Conservation (phyloP, 2,797 vertebrate species). For the Calcarius lapponicus region DNA sequence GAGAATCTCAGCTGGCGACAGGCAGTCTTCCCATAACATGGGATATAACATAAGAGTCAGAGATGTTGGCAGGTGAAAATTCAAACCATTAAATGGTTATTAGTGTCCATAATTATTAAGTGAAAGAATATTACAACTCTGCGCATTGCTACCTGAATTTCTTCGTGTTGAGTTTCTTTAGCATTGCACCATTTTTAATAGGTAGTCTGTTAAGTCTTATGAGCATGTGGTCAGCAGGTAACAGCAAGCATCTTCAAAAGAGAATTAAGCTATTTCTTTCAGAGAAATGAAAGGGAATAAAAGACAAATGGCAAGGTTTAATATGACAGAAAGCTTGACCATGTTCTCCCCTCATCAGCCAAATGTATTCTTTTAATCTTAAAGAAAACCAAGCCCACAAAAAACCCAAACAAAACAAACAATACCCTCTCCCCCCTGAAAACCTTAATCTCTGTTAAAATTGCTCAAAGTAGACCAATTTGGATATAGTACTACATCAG, state of each 20-base stretch:
- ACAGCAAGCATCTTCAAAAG: not conserved
- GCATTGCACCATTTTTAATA: not conserved
- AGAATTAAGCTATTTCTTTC: not conserved
- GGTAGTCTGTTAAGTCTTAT: not conserved
- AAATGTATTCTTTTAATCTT: not conserved
- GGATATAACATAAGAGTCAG: not conserved
- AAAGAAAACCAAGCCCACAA: not conserved
- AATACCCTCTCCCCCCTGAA: accelerated
- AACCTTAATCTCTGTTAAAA: not conserved
- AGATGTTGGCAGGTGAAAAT: not conserved
- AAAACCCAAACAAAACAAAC: not conserved
- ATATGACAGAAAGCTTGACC: not conserved
- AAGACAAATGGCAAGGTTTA: not conserved
- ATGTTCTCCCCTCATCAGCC: not conserved
- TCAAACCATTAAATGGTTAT: not conserved
- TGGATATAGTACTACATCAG: not conserved
- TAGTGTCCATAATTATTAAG: not conserved
- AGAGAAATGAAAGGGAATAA: not conserved
- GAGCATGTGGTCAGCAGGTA: not conserved
- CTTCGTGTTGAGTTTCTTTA: not conserved
- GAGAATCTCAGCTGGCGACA: not conserved
- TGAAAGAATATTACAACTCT: not conserved
- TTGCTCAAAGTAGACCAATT: not conserved
- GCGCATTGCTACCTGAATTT: not conserved
- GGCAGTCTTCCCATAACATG: not conserved